Evolutionary conservation across 2,113 vertebrate species (phyloP).

Genomic region (Paramisgurnus dabryanus): DNA sequence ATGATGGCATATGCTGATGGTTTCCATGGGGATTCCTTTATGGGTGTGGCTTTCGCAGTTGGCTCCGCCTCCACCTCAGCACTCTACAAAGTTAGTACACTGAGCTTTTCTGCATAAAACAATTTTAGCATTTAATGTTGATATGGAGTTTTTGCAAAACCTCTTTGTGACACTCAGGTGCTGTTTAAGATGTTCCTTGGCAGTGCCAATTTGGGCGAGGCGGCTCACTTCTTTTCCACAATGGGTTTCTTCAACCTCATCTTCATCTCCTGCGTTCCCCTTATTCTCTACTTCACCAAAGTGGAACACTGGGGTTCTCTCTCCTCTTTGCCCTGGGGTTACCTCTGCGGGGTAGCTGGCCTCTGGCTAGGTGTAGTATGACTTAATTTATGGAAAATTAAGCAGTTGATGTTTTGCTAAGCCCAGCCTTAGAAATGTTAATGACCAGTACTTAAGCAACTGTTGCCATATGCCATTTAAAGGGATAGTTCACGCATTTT

Average conservation of each 20-base stretch:
- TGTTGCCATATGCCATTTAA: neutral
- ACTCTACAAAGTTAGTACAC: slow-evolving; percentile 85
- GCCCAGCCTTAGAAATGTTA: neutral
- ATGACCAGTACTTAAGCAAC: neutral
- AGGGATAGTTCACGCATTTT: neutral
- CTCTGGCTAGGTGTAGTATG: slow-evolving; percentile 87
- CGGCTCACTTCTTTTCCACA: slow-evolving; percentile 93
- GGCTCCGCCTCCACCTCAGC: slow-evolving; percentile 97
- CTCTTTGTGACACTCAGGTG: slow-evolving; percentile 74
- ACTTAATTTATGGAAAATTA: neutral
- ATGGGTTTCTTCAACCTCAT: slow-evolving; percentile 97
- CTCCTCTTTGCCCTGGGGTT: slow-evolving; percentile 94
- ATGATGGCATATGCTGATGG: slow-evolving; percentile 99
- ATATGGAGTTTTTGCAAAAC: slow-evolving; percentile 9
- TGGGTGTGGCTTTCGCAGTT: slow-evolving; percentile 94
- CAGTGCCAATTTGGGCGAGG: slow-evolving; percentile 94
- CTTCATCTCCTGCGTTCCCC: slow-evolving; percentile 93
- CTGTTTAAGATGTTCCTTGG: slow-evolving; percentile 99
- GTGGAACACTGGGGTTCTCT: slow-evolving; percentile 96
- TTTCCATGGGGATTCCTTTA: slow-evolving; percentile 94
- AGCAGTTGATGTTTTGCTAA: too few relatives aligned
- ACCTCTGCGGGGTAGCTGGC: slow-evolving; percentile 93
- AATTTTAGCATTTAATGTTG: neutral
- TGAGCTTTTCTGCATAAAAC: neutral
- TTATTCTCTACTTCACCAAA: slow-evolving; percentile 94